A percentile compares a stretch with the other conserved stretches of the same genome.
These are phyloP conservation scores for Patella depressa DNA, from an alignment of 2,888 invertebrate species.

Conservation along the genomic window DNA sequence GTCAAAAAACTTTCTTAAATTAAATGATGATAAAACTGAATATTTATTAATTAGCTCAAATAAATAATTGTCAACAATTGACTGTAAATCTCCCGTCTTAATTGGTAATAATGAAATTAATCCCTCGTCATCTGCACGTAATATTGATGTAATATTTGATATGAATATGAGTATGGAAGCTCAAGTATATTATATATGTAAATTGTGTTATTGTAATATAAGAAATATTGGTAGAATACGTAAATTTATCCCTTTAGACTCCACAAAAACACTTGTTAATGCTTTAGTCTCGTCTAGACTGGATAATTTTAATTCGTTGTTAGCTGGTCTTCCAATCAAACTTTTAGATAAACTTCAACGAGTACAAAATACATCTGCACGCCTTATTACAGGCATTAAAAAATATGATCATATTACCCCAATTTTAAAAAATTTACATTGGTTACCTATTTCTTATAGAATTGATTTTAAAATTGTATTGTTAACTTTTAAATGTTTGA, in stretches of 20 bases:
- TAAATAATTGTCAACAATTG: not conserved
- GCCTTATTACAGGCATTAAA: not conserved
- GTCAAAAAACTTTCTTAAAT: not conserved
- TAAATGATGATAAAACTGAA: not conserved
- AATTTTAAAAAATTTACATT: not conserved
- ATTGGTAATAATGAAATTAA: not conserved
- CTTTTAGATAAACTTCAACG: not conserved
- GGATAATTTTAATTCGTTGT: not conserved
- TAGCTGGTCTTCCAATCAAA: not conserved
- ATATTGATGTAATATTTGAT: slow-evolving; percentile 3
- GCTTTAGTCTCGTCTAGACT: not conserved
- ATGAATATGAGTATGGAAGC: not conserved
- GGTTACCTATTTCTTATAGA: not conserved
- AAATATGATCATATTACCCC: not conserved
- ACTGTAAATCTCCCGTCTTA: not conserved
- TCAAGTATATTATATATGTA: not conserved
- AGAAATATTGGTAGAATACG: slow-evolving; percentile 4
- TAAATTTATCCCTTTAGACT: not conserved
- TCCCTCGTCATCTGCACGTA: not conserved
- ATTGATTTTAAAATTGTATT: not conserved
- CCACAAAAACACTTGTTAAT: not conserved
- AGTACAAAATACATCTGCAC: not conserved
- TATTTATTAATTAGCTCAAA: not conserved
- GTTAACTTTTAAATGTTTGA: not conserved
- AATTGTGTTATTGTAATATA: not conserved